phyloP scores from a whole-genome alignment of 2,888 invertebrate genomes.

The Chrysodeixis includens region DNA sequence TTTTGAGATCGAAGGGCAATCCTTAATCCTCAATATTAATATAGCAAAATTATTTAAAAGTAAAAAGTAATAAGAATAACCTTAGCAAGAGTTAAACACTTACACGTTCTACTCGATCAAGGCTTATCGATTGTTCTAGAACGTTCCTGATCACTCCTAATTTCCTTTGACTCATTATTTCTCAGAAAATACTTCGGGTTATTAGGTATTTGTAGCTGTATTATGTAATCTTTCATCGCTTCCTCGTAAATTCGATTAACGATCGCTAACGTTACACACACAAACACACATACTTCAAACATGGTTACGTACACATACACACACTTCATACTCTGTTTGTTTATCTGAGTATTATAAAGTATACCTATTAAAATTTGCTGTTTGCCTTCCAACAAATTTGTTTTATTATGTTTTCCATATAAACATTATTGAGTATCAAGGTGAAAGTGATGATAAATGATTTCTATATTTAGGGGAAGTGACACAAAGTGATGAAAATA shows the following conservation, averaged over 20 bases:
- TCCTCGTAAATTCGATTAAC: constrained; percentile 11
- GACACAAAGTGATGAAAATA: too few relatives aligned
- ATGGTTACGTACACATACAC: background rate
- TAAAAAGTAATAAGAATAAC: too few relatives aligned
- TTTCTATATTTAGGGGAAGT: too few relatives aligned
- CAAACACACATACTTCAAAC: background rate
- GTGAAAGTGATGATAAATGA: too few relatives aligned
- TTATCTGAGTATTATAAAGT: constrained; percentile 7
- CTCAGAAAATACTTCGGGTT: background rate
- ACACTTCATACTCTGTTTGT: background rate
- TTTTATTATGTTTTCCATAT: too few relatives aligned
- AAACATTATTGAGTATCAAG: too few relatives aligned
- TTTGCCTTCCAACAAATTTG: too few relatives aligned
- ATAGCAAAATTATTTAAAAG: too few relatives aligned
- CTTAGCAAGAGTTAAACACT: too few relatives aligned
- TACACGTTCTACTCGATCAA: background rate
- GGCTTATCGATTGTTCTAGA: background rate
- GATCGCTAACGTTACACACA: constrained; percentile 2
- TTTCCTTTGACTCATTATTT: background rate
- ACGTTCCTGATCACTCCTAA: background rate
- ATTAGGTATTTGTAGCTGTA: background rate
- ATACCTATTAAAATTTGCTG: too few relatives aligned
- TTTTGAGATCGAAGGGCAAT: too few relatives aligned
- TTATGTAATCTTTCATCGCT: constrained; percentile 6
- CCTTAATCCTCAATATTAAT: too few relatives aligned